Evolutionary conservation across 2,113 vertebrate genomes (phyloP).

Genomic region (Leuciscus idus): DNA sequence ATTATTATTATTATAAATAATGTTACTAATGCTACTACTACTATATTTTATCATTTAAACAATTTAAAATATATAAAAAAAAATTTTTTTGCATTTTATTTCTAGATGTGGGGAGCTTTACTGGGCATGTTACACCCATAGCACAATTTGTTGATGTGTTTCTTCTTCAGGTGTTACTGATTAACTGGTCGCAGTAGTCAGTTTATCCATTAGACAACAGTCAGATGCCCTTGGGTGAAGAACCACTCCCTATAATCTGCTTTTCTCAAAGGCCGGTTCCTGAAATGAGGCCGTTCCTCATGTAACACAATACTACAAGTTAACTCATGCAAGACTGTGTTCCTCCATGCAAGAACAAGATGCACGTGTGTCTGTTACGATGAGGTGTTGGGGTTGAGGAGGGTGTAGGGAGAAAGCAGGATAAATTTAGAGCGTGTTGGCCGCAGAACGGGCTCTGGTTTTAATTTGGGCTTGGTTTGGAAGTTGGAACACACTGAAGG

Average conservation of each 20-base stretch:
- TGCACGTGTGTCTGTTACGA: conserved; percentile 26
- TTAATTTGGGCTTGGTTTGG: conserved; percentile 51
- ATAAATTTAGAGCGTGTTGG: conserved; percentile 59
- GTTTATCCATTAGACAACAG: conserved; percentile 41
- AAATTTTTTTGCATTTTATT: not conserved
- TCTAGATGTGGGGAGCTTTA: conserved; percentile 10
- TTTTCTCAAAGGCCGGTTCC: conserved; percentile 13
- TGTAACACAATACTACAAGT: not conserved
- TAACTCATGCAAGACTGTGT: not conserved
- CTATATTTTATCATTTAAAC: too few relatives aligned
- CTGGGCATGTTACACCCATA: conserved; percentile 16
- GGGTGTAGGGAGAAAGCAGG: conserved; percentile 32
- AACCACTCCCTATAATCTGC: conserved; percentile 32
- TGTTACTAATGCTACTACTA: too few relatives aligned
- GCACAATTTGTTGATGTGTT: conserved; percentile 40
- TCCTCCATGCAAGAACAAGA: not conserved
- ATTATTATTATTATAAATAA: too few relatives aligned
- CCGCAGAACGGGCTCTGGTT: conserved; percentile 33
- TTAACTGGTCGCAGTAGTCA: conserved; percentile 55
- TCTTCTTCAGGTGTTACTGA: conserved; percentile 48
- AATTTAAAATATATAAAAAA: too few relatives aligned
- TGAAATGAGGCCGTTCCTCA: conserved; percentile 16
- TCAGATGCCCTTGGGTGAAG: conserved; percentile 42
- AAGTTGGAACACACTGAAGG: conserved; percentile 44
- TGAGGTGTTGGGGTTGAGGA: not conserved